phyloP scores from a whole-genome alignment of 2,113 vertebrate species.

The Rhabdornis inornatus region DNA sequence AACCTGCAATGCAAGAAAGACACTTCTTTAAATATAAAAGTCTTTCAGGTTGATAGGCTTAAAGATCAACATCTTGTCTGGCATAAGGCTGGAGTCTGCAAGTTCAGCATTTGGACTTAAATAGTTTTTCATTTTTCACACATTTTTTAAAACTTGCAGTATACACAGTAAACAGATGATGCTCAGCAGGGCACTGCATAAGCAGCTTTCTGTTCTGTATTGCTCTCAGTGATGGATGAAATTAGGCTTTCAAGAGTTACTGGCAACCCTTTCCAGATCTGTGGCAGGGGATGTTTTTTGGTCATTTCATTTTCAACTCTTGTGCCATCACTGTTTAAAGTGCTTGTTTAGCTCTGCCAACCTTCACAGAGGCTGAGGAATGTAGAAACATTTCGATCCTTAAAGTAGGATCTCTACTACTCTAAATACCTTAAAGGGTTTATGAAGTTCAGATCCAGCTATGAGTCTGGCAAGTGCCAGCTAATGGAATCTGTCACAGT shows the following conservation, averaged over 20 bases:
- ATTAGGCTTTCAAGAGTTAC: conserved; percentile 17
- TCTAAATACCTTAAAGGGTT: neutral
- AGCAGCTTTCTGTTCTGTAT: conserved; percentile 44
- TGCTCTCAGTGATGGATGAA: conserved; percentile 22
- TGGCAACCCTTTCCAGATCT: neutral
- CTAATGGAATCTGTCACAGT: neutral
- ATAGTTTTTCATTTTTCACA: conserved; percentile 47
- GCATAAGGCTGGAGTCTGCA: conserved; percentile 47
- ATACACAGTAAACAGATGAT: conserved; percentile 55
- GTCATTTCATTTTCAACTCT: neutral
- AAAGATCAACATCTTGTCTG: conserved; percentile 32
- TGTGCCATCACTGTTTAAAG: neutral
- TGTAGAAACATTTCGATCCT: neutral
- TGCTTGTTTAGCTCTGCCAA: neutral
- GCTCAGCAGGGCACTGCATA: conserved; percentile 58
- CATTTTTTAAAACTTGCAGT: conserved; percentile 3
- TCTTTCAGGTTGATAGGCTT: conserved; percentile 13
- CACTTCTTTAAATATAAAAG: conserved; percentile 18
- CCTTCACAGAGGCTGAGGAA: neutral
- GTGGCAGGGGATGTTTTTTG: neutral
- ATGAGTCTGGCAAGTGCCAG: neutral
- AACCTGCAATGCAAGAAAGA: neutral
- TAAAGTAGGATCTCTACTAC: too few species aligned
- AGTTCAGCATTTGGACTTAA: conserved; percentile 53
- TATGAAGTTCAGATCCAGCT: conserved; percentile 7